Percentiles rank a stretch among this genome's conserved stretches.
These are phyloP conservation scores for Artibeus jamaicensis DNA, from an alignment of 2,797 vertebrate genomes.

Conservation along the genomic window DNA sequence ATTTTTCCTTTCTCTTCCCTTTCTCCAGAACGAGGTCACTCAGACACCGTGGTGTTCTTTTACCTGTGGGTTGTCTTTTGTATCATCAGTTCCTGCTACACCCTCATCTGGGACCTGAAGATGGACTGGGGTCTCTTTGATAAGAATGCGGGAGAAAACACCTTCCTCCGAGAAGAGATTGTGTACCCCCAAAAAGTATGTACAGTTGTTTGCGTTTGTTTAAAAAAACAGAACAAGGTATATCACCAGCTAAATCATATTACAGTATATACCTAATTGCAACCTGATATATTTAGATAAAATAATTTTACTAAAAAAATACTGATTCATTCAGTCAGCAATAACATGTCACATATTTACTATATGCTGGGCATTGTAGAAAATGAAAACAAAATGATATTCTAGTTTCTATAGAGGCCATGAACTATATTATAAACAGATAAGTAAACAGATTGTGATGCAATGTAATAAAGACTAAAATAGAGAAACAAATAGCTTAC, in stretches of 20 bases:
- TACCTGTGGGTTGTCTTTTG: conserved; percentile 93
- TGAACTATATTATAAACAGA: conserved; percentile 17
- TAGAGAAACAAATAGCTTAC: not conserved
- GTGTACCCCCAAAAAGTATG: conserved; percentile 98
- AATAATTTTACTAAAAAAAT: not conserved
- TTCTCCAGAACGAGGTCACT: conserved; percentile 85
- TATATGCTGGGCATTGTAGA: not conserved
- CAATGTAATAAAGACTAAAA: not conserved
- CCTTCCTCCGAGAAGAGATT: conserved; percentile 97
- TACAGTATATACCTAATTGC: not conserved
- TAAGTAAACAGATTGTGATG: not conserved
- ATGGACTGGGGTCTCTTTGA: conserved; percentile 99
- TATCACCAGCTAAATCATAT: conserved; percentile 2
- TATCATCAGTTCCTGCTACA: conserved; percentile 95
- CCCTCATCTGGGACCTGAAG: conserved; percentile 98
- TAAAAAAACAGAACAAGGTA: not conserved
- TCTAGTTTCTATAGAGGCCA: not conserved
- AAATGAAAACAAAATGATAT: conserved; percentile 41
- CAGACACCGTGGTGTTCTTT: conserved; percentile 90
- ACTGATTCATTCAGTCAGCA: not conserved
- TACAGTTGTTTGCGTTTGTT: not conserved
- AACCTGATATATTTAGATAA: conserved; percentile 20
- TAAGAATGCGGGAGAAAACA: conserved; percentile 96
- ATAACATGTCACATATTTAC: not conserved
- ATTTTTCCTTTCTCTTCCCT: not conserved